Percentiles rank a stretch among this genome's conserved stretches.
Conservation (phyloP, 2,113 vertebrate species). For the Esox niger region DNA sequence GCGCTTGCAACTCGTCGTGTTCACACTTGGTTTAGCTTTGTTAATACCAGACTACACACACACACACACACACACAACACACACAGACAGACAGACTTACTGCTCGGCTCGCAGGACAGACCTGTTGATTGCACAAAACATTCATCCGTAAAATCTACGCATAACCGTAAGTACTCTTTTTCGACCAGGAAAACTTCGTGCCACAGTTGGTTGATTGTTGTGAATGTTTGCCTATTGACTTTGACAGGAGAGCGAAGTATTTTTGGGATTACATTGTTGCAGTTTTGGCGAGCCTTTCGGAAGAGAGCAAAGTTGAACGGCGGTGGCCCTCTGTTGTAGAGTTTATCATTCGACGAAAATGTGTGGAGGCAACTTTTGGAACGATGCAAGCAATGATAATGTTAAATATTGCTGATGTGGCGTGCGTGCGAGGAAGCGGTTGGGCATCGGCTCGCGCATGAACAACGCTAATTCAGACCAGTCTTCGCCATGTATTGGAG, state of each 20-base stretch:
- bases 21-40: neutral
- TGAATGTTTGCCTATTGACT: too few species aligned
- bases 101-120: neutral
- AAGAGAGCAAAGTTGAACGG: too few species aligned
- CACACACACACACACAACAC: neutral
- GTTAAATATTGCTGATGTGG: slow-evolving; percentile 29
- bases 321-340: too few species aligned
- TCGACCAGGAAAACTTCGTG: neutral
- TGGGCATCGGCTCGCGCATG: neutral
- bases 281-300: too few species aligned
- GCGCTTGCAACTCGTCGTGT: neutral
- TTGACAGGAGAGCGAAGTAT: too few species aligned
- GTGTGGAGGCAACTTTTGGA: neutral
- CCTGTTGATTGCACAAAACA: neutral
- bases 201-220: neutral
- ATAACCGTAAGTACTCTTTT: slow-evolving; percentile 27
- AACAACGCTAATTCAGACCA: neutral
- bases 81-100: neutral
- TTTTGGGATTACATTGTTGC: too few species aligned
- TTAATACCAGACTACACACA: neutral
- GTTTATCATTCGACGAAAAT: too few species aligned
- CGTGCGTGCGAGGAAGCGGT: slow-evolving; percentile 2
- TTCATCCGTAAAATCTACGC: slow-evolving; percentile 1
- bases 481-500: neutral
- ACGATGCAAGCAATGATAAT: neutral